Percentiles rank a stretch among this genome's conserved stretches.
Evolutionary conservation across 2,797 vertebrate genomes (phyloP).

Genomic region (Pseudopleuronectes americanus): DNA sequence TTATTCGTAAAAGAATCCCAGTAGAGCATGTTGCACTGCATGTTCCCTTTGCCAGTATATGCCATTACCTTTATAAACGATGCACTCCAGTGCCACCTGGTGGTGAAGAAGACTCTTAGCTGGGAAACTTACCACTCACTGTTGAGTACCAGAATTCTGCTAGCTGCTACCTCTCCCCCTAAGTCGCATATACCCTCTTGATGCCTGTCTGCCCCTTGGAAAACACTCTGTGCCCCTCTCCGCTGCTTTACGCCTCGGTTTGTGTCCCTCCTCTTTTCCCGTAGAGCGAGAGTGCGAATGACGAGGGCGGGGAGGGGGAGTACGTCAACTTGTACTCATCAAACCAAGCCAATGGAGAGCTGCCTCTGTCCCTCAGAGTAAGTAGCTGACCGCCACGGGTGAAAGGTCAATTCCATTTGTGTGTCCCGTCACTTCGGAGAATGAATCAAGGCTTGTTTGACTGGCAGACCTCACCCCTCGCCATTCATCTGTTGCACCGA

Average conservation of each 20-base stretch:
- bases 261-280: constrained; percentile 86
- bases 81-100: constrained; percentile 72
- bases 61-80: constrained; percentile 42
- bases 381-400: constrained; percentile 83
- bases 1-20: constrained; percentile 62
- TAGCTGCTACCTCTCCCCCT: constrained; percentile 44
- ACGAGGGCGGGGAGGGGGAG: constrained; percentile 93
- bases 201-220: constrained; percentile 42
- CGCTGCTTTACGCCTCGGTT: constrained; percentile 67
- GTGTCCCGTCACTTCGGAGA: constrained; percentile 55
- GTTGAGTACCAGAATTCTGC: constrained; percentile 28
- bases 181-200: constrained; percentile 39
- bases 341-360: constrained; percentile 92
- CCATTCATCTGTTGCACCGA: constrained; percentile 10
- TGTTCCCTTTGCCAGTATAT: constrained; percentile 61
- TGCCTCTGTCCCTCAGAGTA: constrained; percentile 91
- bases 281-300: constrained; percentile 93
- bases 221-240: constrained; percentile 70
- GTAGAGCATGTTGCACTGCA: constrained; percentile 71
- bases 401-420: constrained; percentile 71
- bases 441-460: constrained; percentile 51
- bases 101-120: constrained; percentile 46
- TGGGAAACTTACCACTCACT: constrained; percentile 18
- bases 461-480: constrained; percentile 20
- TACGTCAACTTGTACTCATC: constrained; percentile 96